A percentile compares a stretch with the other conserved stretches of the same genome.
Evolutionary conservation across 1,140 invertebrate species (phyloP).

Genomic region (Cyrtorhinus lividipennis): DNA sequence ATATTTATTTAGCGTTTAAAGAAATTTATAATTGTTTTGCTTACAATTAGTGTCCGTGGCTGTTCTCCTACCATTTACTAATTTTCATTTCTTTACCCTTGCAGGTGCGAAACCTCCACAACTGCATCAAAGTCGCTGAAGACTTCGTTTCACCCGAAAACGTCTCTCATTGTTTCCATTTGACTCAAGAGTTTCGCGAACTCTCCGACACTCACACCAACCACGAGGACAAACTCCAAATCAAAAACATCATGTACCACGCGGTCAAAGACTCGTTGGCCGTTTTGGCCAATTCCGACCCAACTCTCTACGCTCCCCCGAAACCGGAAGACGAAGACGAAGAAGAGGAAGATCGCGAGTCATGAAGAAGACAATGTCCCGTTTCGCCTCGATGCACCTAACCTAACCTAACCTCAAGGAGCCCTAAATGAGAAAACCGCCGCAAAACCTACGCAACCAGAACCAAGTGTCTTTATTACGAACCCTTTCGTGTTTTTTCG

Average conservation of each 20-base stretch:
- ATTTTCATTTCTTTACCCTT: conserved; percentile 22
- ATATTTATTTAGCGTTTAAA: too few relatives aligned
- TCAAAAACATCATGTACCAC: conserved; percentile 98
- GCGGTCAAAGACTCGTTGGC: conserved; percentile 86
- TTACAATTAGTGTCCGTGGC: too few relatives aligned
- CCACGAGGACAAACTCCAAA: conserved; percentile 95
- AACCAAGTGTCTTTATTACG: too few relatives aligned
- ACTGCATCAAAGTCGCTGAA: conserved; percentile 95
- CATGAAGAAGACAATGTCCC: not conserved
- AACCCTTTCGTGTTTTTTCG: not conserved
- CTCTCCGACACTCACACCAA: conserved; percentile 93
- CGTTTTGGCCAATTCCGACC: conserved; percentile 32
- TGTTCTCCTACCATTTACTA: too few relatives aligned
- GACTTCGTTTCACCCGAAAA: conserved; percentile 98
- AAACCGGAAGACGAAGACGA: conserved; percentile 4
- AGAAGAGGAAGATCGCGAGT: conserved; percentile 1
- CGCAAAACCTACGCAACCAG: too few relatives aligned
- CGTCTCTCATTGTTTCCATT: conserved; percentile 86
- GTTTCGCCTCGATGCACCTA: not conserved
- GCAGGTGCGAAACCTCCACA: conserved; percentile 83
- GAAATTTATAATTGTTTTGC: too few relatives aligned
- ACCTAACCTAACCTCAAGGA: not conserved
- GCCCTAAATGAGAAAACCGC: too few relatives aligned
- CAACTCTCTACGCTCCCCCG: not conserved
- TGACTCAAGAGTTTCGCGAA: conserved; percentile 90